Conservation (phyloP, 2,113 vertebrate genomes). For the Cinclus mexicanus region DNA sequence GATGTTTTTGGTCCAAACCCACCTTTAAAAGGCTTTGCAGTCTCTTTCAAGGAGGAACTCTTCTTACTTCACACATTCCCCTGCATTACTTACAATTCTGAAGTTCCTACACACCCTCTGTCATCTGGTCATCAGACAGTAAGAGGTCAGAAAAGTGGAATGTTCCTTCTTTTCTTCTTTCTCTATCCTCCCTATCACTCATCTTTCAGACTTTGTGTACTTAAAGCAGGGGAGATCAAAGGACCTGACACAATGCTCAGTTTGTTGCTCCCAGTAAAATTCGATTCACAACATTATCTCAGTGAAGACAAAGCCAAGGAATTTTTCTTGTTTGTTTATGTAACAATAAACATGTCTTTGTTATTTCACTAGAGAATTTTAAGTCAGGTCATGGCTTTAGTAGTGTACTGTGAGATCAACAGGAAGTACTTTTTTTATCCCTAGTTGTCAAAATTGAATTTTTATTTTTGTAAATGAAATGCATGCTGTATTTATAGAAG, state of each 20-base stretch:
- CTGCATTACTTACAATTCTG: neutral
- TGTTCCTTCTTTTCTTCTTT: neutral
- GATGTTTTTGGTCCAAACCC: neutral
- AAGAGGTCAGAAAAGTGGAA: neutral
- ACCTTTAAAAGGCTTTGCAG: neutral
- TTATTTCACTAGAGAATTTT: slow-evolving; percentile 18
- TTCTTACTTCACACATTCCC: neutral
- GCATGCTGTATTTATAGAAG: neutral
- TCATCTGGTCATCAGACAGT: neutral
- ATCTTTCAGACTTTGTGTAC: slow-evolving; percentile 36
- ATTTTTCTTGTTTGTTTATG: slow-evolving; percentile 30
- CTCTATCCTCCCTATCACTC: neutral
- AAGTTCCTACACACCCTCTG: neutral
- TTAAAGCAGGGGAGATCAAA: slow-evolving; percentile 33
- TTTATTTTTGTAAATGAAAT: neutral
- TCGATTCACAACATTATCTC: neutral
- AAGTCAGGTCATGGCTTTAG: neutral
- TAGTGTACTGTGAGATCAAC: neutral
- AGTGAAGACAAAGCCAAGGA: slow-evolving; percentile 42
- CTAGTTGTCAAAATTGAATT: neutral
- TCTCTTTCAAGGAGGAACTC: neutral
- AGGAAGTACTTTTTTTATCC: slow-evolving; percentile 17
- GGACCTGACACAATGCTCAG: slow-evolving; percentile 11
- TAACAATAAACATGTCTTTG: neutral
- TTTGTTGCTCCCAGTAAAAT: slow-evolving; percentile 26